A percentile compares a stretch with the other conserved stretches of the same genome.
Conservation (phyloP, 2,888 invertebrate species). For the Diarsia dahlii region DNA sequence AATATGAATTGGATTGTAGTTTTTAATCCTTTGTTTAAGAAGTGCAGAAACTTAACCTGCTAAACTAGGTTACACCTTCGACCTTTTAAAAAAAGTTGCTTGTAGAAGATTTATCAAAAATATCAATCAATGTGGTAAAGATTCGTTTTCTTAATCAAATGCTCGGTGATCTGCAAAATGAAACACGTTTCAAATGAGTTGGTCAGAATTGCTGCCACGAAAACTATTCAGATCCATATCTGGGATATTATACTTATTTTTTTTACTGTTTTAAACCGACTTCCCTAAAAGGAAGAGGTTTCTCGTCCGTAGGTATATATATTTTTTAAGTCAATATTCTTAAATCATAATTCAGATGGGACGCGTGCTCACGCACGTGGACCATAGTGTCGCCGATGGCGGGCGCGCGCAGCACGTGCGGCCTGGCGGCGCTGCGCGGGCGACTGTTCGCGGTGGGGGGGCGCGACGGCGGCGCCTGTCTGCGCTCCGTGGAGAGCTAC, state of each 20-base stretch:
- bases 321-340: no score
- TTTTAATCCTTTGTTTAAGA: background rate
- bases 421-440: slow-evolving; percentile 96
- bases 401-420: slow-evolving; percentile 96
- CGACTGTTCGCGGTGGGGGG: slow-evolving; percentile 98
- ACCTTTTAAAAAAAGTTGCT: background rate
- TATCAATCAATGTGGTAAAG: background rate
- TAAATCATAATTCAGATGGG: slow-evolving; percentile 91
- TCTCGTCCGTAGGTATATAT: no score
- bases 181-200: background rate
- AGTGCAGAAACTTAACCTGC: background rate
- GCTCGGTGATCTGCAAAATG: background rate
- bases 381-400: slow-evolving; percentile 97
- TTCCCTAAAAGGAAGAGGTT: no score
- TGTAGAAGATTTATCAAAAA: background rate
- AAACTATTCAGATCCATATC: background rate
- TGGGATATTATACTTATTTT: background rate
- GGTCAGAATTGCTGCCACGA: background rate
- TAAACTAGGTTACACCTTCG: background rate
- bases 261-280: background rate
- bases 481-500: slow-evolving; percentile 97
- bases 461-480: slow-evolving; percentile 97
- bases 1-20: background rate
- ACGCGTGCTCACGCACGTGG: slow-evolving; percentile 97
- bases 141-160: background rate